Base-by-base conservation (phyloP, 2,113 vertebrate genomes). In the Tenebrosternarchus preto region DNA sequence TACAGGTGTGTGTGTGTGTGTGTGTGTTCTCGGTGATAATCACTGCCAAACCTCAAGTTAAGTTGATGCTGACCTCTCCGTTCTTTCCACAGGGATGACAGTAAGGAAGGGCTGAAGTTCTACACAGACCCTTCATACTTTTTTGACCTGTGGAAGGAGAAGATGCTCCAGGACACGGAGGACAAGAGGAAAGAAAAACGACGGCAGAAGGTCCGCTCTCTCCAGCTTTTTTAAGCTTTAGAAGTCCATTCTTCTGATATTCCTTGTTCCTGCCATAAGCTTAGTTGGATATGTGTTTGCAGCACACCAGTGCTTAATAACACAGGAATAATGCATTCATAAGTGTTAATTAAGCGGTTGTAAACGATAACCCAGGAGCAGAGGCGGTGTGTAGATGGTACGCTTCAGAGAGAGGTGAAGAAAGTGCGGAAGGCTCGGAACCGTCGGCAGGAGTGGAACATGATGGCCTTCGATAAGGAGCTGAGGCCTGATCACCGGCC, bases 401-500 rank as follows among this genome's bases (percentile, higher is more conserved):
- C 97, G 16, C 91, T 98, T 74, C 97, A 98, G 81, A 95, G 98
- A 80, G 97, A 99, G 94, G 97, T 99, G 89, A 99, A 99, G 95
- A 99, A 98, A 90, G 96, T 99, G 89, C 95, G 98, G 78, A 99
- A 99, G 92, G 98, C 98, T 73, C 94, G 97, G 78, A 99, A 99
- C 93, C 96, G 98, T 90, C 95, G 98, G 31, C 97, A 99, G 89
- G 98, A 99, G 88, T 99, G 98, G 98, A 99, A 96, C 90, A 98
- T 99, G 95, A 96, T 99, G 97, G 98, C 98, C 5, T 96, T 97
- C 92, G 98, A 99, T 92, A 99, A 98, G 91, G 97, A 99, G 91
- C 95, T 99, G 92, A 95, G 98, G 91, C 97, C 98, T 19, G 98
- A 98, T 92, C 93, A 95, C n/a, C n/a, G n/a, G 86, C 94, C 97